Base-by-base conservation (phyloP, 2,888 invertebrate genomes). In the Ecdyonurus torrentis region DNA sequence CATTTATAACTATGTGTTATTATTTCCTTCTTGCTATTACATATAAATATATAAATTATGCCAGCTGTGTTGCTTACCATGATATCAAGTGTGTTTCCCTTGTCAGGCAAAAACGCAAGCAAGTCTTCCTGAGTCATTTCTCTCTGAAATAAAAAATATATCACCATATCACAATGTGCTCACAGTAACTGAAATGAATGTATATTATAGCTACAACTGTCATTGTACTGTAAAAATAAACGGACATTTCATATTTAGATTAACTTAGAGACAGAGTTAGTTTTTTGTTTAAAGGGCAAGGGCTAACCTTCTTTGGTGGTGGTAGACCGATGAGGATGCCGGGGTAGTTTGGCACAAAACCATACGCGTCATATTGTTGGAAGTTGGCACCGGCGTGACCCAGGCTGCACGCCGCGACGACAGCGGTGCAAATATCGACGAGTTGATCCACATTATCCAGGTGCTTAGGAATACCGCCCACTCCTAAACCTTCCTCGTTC, bases 61-160 rank as follows among this genome's bases (percentile, higher is more conserved):
- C n/a, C n/a, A n/a, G n/a, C n/a, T n/a, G 37, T 37, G 5, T 10
- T 37, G 37, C 22, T 55, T 20, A 63, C 71, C 74, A 76, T 74
- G 55, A 74, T 72, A 66, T 75, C 74, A 59, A 74, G 64, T 0
- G 74, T 75, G 3, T 70, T 69, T 19, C 71, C 69, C 65, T 72
- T 72, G 66, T 72, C 70, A 15, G 76, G 76, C 55, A 76, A 65
- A 20, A 69, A 66, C 1, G 64, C 64, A 63, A 76, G 64, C 55
- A 76, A 69, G 61, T 74, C 73, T 3, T 66, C 63, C 64, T 75
- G 74, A 10, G 71, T 70, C 52, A 69, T 64, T 10, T 70, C 66
- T 20, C 62, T 66, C 73, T 72, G 67, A 7, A 52, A 63, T 20
- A 59, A 18, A 23, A 23, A 19, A 62, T 3, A 52, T 5, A n/a